Percentiles rank a stretch among this genome's conserved stretches.
phyloP scores from a whole-genome alignment of 2,888 invertebrate genomes.

The Cheilosia variabilis region DNA sequence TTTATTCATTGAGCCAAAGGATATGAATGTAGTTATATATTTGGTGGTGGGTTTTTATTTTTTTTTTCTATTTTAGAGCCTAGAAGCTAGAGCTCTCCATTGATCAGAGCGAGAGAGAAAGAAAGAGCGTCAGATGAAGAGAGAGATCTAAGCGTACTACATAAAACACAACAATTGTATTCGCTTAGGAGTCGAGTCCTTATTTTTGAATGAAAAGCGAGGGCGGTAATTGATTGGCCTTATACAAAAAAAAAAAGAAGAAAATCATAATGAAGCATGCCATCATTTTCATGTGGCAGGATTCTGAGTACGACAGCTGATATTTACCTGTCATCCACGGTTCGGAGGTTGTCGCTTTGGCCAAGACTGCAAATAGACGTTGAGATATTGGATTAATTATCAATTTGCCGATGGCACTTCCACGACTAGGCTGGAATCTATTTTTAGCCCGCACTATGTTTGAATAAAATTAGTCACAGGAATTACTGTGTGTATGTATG shows the following conservation, averaged over 20 bases:
- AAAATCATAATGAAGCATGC: background rate
- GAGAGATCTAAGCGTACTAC: slow-evolving; percentile 31
- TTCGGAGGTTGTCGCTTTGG: background rate
- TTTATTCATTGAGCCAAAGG: slow-evolving; percentile 68
- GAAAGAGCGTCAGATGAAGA: background rate
- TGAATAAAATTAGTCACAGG: slow-evolving; percentile 58
- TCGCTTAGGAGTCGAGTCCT: slow-evolving; percentile 18
- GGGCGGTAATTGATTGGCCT: slow-evolving; percentile 58
- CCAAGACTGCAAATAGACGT: background rate
- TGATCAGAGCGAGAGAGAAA: background rate
- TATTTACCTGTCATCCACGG: slow-evolving; percentile 33
- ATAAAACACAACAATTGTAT: slow-evolving; percentile 24
- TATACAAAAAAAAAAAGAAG: background rate
- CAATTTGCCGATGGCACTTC: slow-evolving; percentile 40
- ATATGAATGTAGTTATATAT: slow-evolving; percentile 41
- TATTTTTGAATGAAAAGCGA: slow-evolving; percentile 63
- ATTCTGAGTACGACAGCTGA: slow-evolving; percentile 4
- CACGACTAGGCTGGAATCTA: slow-evolving; percentile 13
- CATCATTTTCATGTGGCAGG: slow-evolving; percentile 31
- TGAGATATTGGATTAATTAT: slow-evolving; percentile 34
- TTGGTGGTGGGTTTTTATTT: slow-evolving; percentile 1
- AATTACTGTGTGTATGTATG: background rate
- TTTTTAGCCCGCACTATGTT: slow-evolving; percentile 36
- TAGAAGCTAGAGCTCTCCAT: background rate
- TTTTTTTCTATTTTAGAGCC: background rate